Base-by-base conservation (phyloP, 2,888 invertebrate genomes). In the Mallateleia sp. region DNA sequence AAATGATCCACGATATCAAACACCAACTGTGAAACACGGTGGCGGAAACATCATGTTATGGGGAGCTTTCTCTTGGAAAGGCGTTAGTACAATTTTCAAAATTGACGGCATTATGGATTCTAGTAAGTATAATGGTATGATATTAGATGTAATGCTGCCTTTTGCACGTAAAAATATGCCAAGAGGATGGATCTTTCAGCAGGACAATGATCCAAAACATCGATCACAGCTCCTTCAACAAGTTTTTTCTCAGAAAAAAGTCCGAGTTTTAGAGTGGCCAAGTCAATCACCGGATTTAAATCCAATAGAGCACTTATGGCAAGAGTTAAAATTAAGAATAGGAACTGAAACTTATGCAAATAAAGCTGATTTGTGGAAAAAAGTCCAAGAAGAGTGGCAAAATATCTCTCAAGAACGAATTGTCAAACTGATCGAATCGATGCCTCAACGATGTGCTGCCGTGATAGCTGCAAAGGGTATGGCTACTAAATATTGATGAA, bases 401-500 rank as follows among this genome's bases (percentile, higher is more conserved):
- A 50, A 62, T n/a, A 74, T 74, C 22, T 38, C 74, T 11, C 22
- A 22, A 22, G 28, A 54, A 6, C 1, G 0, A 0, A 25, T 71
- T n/a, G 25, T 4, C n/a, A 71, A 71, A 18, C n/a, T 71, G 0
- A 71, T 83, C 32, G 62, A 83, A 24, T 83, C 64, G 32, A 77
- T 77, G 69, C 69, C 77, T n/a, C 15, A 20, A 47, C 15, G 66
- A 56, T 81, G 72, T 24, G 66, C 34, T 20, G 72, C 64, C 74
- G 64, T 72, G 14, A 71, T 81, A 14, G 45, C 25, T 14, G 62
- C 72, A 47, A 81, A 81, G 38, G 80, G 80, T 32, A 52, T 28
- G 25, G 80, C 80, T 34, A 80, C 64, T 0, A 66, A 77, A 77
- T 64, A 77, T 52, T 62, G n/a, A n/a, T n/a, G n/a, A n/a, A n/a